Conservation (phyloP, 2,113 vertebrate genomes). For the Paramisgurnus dabryanus region DNA sequence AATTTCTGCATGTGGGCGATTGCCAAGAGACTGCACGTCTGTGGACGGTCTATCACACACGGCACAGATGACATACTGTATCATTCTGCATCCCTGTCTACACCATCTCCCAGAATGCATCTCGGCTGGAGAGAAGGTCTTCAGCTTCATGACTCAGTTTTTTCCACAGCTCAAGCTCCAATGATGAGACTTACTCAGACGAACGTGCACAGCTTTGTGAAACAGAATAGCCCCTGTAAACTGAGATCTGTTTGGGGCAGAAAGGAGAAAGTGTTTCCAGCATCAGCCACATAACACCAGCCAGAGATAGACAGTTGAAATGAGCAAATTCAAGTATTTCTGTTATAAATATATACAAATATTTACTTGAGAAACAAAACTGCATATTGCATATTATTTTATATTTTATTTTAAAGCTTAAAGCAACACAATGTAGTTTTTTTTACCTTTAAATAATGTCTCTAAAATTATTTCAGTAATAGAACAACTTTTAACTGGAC, state of each 20-base stretch:
- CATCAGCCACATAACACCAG: slow-evolving; percentile 16
- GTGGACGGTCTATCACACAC: slow-evolving; percentile 23
- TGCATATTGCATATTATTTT: neutral
- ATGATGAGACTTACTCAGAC: slow-evolving; percentile 33
- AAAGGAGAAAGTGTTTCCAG: slow-evolving; percentile 9
- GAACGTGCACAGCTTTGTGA: slow-evolving; percentile 22
- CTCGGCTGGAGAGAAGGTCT: slow-evolving; percentile 12
- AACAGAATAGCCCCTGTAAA: slow-evolving; percentile 11
- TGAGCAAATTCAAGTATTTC: neutral
- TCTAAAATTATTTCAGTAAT: too few relatives aligned
- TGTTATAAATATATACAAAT: too few relatives aligned
- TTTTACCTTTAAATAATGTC: too few relatives aligned
- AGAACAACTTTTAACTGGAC: too few relatives aligned
- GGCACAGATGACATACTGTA: slow-evolving; percentile 27
- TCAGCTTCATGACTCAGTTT: slow-evolving; percentile 45
- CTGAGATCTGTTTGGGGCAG: slow-evolving; percentile 14
- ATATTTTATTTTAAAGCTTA: too few relatives aligned
- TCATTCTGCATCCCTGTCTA: slow-evolving; percentile 23
- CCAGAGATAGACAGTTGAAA: slow-evolving; percentile 1
- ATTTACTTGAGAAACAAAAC: neutral
- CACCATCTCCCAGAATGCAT: slow-evolving; percentile 11
- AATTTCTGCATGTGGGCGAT: slow-evolving; percentile 12
- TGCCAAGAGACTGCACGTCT: slow-evolving; percentile 28
- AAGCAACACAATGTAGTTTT: too few relatives aligned
- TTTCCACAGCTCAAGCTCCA: slow-evolving; percentile 41